Evolutionary conservation across 2,888 invertebrate genomes (phyloP), one percentile per base, ranked within the genome.

Genomic region (Aspidapion aeneum): DNA sequence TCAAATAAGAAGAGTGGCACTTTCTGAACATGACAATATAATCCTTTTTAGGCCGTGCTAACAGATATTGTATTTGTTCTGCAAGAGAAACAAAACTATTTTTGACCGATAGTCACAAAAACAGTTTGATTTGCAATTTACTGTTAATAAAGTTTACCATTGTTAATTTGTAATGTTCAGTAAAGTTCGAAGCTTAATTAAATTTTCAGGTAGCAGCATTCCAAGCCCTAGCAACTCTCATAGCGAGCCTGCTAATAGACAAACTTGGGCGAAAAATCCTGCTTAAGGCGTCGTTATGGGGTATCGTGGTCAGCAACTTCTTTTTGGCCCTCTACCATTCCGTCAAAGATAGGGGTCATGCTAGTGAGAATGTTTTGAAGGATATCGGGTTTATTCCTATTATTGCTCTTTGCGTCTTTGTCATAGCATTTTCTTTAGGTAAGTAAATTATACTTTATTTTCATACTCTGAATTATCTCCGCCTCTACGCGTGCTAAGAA

Each of bases 201-300:
- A n/a, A n/a, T 21, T 55, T 63, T 22, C 50, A 66, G 66, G 88
- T 96, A 35, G 95, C 94, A n/a, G 84, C 85, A 0, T 90, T 94
- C 72, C 94, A 94, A 81, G 90, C 93, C 0, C 71, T 87, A 0
- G 88, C 90, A 0, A 92, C 94, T 0, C 86, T 92, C 60, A 76
- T 87, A 0, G 88, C 94, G 1, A 88, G 91, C 59, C 75, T 92
- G 62, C 82, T 93, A 2, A 90, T 96, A 58, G 96, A 96, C 77
- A 87, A 83, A 74, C 81, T 90, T 19, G 96, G 96, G 7, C 85
- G 96, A 65, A 86, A 91, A 68, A 82, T 91, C 48, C 81, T 96
- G 1, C 82, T 96, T 1, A 78, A 94, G 2, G 75, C 85, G 17
- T 94, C 94, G 0, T 87, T 88, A 12, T 64, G 84, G 16, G 80